These are phyloP conservation scores for Bombylius major DNA, from an alignment of 2,888 invertebrate species.

Conservation along the genomic window DNA sequence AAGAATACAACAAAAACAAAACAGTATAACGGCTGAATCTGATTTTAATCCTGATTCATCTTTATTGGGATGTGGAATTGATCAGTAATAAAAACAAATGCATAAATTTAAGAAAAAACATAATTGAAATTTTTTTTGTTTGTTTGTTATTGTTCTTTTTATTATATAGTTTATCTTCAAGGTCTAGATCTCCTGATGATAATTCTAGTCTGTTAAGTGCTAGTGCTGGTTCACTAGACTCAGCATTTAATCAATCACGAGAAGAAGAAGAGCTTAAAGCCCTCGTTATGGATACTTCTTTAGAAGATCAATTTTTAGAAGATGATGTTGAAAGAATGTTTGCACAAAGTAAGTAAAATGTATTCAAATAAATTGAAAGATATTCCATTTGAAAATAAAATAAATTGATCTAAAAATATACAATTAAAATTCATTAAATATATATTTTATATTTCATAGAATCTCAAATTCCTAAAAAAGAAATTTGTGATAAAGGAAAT, in stretches of 20 bases:
- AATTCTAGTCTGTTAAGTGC: slow-evolving; percentile 51
- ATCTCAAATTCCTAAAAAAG: background rate
- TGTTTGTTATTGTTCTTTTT: background rate
- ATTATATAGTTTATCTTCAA: slow-evolving; percentile 45
- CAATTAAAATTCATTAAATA: too few species aligned
- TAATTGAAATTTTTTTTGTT: background rate
- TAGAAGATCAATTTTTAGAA: slow-evolving; percentile 23
- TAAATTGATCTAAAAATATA: too few species aligned
- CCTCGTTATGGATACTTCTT: slow-evolving; percentile 40
- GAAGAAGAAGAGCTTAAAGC: slow-evolving; percentile 63
- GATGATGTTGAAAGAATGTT: slow-evolving; percentile 28
- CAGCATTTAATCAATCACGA: slow-evolving; percentile 76
- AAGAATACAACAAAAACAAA: slow-evolving; percentile 38
- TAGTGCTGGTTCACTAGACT: slow-evolving; percentile 74
- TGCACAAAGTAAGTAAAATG: slow-evolving; percentile 26
- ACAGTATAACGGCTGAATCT: slow-evolving; percentile 29
- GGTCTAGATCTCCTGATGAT: slow-evolving; percentile 62
- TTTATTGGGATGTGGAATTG: slow-evolving; percentile 51
- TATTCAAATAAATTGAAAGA: background rate
- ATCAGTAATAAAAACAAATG: slow-evolving; percentile 35
- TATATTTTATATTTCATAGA: background rate
- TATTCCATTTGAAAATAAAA: background rate
- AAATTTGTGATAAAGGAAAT: slow-evolving; percentile 1
- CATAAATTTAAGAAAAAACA: background rate
- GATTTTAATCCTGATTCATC: slow-evolving; percentile 40